A percentile compares a stretch with the other conserved stretches of the same genome.
Evolutionary conservation across 2,797 vertebrate species (phyloP).

Genomic region (Meda fulgida): DNA sequence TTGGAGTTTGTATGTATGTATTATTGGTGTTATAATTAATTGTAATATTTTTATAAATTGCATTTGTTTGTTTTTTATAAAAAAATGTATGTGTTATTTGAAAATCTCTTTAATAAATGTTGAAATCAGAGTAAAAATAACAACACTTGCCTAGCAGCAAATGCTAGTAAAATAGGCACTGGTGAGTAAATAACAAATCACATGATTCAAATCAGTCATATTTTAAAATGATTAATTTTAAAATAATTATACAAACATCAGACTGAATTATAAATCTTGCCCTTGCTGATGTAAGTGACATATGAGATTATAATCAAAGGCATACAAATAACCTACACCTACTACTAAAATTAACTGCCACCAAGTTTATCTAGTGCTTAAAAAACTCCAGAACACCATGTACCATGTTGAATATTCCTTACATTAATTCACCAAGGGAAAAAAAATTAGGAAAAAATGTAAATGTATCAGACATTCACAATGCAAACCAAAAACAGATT

Average conservation of each 20-base stretch:
- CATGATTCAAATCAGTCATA: background rate
- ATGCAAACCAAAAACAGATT: background rate
- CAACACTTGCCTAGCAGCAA: background rate
- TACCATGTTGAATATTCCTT: background rate
- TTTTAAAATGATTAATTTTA: background rate
- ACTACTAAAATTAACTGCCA: too few species aligned
- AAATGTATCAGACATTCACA: constrained; percentile 1
- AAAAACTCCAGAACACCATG: background rate
- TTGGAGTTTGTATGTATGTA: background rate
- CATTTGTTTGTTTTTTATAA: background rate
- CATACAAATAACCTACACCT: background rate
- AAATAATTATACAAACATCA: background rate
- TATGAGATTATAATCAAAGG: background rate
- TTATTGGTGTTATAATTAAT: background rate
- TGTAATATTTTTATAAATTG: background rate
- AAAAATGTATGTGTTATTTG: background rate
- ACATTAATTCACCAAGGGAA: background rate
- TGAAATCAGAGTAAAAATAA: background rate
- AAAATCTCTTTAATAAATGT: background rate
- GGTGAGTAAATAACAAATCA: background rate
- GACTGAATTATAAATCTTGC: background rate
- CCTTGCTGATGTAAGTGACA: background rate
- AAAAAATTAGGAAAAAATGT: background rate
- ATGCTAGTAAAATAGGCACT: background rate
- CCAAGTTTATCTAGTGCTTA: too few species aligned